A percentile compares a stretch with the other conserved stretches of the same genome.
Evolutionary conservation across 2,797 vertebrate genomes (phyloP).

Genomic region (Pangasius krempfi): DNA sequence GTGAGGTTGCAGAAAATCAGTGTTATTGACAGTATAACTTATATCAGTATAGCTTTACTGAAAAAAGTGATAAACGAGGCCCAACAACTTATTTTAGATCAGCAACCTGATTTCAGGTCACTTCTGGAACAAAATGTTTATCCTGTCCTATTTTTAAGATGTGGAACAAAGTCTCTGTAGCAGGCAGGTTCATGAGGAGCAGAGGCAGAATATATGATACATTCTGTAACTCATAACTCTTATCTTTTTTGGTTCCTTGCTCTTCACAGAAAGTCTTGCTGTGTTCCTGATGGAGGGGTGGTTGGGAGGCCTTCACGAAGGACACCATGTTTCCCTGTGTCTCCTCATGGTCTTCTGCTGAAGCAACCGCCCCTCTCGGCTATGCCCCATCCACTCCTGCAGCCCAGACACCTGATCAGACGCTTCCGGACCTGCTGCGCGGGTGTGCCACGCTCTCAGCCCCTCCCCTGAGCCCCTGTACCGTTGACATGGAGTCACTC

Average conservation of each 20-base stretch:
- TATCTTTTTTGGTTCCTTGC: conserved; percentile 29
- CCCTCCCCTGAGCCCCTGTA: conserved; percentile 63
- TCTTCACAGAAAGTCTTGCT: conserved; percentile 22
- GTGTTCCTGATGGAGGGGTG: conserved; percentile 68
- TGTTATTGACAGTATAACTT: neutral
- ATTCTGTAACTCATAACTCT: neutral
- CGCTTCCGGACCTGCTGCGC: conserved; percentile 78
- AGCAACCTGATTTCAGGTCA: conserved; percentile 14
- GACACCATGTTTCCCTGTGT: conserved; percentile 84
- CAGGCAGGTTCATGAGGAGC: conserved; percentile 12
- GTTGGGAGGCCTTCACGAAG: conserved; percentile 63
- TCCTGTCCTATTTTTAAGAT: neutral
- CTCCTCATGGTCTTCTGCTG: conserved; percentile 77
- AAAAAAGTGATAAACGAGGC: neutral
- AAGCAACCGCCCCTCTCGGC: conserved; percentile 64
- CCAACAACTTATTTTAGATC: neutral
- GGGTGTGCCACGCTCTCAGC: conserved; percentile 66
- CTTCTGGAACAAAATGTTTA: neutral
- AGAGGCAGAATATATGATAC: neutral
- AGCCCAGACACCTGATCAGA: conserved; percentile 64
- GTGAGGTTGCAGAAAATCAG: neutral
- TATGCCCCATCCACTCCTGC: conserved; percentile 67
- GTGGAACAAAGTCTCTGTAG: neutral
- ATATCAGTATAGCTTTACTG: neutral
- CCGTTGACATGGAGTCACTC: conserved; percentile 87